Evolutionary conservation across 2,888 invertebrate species (phyloP).

Genomic region (Ectropis crepuscularia): DNA sequence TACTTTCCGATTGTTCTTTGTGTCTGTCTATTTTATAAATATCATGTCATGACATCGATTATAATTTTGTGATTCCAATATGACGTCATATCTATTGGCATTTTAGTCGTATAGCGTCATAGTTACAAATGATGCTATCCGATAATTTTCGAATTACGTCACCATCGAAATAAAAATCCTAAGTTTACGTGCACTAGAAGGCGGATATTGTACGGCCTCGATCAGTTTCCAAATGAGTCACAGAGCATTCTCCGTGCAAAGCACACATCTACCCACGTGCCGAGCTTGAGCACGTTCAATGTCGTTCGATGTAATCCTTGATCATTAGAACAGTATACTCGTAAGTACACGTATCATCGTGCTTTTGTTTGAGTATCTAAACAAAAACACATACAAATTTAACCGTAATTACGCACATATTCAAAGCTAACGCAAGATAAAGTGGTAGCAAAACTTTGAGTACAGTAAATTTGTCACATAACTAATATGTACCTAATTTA

Average conservation of each 20-base stretch:
- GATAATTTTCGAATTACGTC: constrained; percentile 43
- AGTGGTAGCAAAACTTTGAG: no score
- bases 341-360: not conserved
- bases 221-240: constrained; percentile 71
- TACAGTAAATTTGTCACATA: no score
- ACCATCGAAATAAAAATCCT: constrained; percentile 45
- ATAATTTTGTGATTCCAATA: not conserved
- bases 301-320: constrained; percentile 23
- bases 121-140: not conserved
- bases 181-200: constrained; percentile 51
- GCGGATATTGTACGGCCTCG: constrained; percentile 73
- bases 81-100: not conserved
- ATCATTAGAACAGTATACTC: constrained; percentile 26
- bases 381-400: no score
- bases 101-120: constrained; percentile 14
- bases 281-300: constrained; percentile 27
- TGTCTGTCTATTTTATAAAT: no score
- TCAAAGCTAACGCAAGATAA: no score
- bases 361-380: not conserved
- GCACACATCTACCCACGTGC: constrained; percentile 49
- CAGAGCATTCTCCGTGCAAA: constrained; percentile 38
- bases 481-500: no score
- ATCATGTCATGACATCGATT: no score
- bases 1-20: no score
- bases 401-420: no score